These are phyloP conservation scores for Hypanus sabinus DNA, from an alignment of 2,113 vertebrate genomes.

Conservation along the genomic window DNA sequence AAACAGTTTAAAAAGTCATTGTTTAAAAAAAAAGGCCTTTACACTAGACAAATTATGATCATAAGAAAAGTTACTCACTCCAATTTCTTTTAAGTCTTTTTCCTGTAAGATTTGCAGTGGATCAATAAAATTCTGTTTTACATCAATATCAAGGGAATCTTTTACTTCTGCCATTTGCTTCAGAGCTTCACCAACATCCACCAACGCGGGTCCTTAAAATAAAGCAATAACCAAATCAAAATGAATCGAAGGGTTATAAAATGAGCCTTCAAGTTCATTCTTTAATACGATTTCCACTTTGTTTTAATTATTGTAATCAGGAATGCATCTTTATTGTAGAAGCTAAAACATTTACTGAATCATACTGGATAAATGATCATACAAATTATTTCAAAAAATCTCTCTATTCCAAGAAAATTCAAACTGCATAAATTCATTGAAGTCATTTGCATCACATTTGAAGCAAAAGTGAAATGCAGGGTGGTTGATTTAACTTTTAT, in stretches of 20 bases:
- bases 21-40: background rate
- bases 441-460: background rate
- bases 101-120: slow-evolving; percentile 84
- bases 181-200: slow-evolving; percentile 82
- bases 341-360: background rate
- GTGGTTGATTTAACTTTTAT: background rate
- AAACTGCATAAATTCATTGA: background rate
- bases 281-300: background rate
- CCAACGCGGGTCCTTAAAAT: slow-evolving; percentile 64
- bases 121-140: slow-evolving; percentile 90
- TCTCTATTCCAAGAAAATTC: background rate
- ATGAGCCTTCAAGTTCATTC: background rate
- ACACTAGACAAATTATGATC: background rate
- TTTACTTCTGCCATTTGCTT: slow-evolving; percentile 90
- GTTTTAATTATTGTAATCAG: background rate
- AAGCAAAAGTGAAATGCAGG: background rate
- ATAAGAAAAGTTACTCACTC: slow-evolving; percentile 56
- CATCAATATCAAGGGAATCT: slow-evolving; percentile 81
- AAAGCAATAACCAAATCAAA: background rate
- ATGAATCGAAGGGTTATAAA: background rate
- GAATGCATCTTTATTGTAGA: background rate
- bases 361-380: background rate
- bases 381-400: background rate
- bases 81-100: slow-evolving; percentile 90
- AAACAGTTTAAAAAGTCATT: background rate